phyloP scores from a whole-genome alignment of 2,888 invertebrate species.

The Heliconius erato region DNA sequence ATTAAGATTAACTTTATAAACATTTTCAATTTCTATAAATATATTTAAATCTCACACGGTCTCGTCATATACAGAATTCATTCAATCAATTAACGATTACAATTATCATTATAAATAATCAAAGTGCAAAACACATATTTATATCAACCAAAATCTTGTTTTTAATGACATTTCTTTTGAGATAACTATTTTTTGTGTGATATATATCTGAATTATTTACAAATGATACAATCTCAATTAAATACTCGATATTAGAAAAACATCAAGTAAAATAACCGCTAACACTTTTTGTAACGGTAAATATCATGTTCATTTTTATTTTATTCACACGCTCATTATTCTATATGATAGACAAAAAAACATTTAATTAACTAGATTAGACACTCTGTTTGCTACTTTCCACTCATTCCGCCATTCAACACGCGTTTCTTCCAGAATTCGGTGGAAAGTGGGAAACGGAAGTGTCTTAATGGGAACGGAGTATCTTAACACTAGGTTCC shows the following conservation, averaged over 20 bases:
- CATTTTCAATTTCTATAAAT: neutral
- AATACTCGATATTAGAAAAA: neutral
- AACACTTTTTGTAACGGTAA: neutral
- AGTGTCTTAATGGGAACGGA: too few relatives aligned
- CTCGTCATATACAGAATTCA: neutral
- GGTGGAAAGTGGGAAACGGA: too few relatives aligned
- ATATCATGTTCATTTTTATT: neutral
- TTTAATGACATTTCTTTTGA: neutral
- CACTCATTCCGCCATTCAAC: too few relatives aligned
- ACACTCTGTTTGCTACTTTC: too few relatives aligned
- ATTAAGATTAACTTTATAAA: too few relatives aligned
- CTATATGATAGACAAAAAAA: neutral
- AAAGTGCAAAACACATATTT: neutral
- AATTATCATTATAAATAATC: neutral
- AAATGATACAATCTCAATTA: constrained; percentile 4
- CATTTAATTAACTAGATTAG: too few relatives aligned
- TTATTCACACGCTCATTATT: neutral
- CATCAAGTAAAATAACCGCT: neutral
- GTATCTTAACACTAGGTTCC: too few relatives aligned
- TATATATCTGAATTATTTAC: neutral
- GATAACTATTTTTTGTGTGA: neutral
- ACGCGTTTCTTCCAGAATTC: too few relatives aligned
- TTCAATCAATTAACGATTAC: neutral
- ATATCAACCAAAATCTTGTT: neutral
- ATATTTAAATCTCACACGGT: neutral